Conservation (phyloP, 2,797 vertebrate genomes). For the Pipistrellus pipistrellus region DNA sequence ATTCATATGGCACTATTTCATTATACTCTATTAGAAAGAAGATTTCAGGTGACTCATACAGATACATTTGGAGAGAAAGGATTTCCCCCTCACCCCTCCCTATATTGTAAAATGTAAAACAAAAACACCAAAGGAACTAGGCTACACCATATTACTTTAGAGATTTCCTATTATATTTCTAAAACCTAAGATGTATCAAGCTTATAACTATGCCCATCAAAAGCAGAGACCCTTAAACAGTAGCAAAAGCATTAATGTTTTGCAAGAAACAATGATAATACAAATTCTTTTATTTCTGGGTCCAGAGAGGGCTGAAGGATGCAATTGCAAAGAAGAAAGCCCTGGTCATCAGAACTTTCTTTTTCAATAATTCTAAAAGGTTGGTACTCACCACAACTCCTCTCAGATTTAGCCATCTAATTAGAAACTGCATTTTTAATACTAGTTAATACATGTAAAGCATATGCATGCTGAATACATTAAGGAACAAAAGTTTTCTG, state of each 20-base stretch:
- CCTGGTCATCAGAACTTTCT: slow-evolving; percentile 56
- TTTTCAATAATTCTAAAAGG: slow-evolving; percentile 64
- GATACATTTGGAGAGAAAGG: slow-evolving; percentile 74
- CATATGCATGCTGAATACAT: slow-evolving; percentile 80
- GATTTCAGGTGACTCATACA: slow-evolving; percentile 85
- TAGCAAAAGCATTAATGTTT: slow-evolving; percentile 3
- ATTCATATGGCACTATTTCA: slow-evolving; percentile 85
- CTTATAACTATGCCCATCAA: slow-evolving; percentile 69
- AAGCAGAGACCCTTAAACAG: slow-evolving; percentile 62
- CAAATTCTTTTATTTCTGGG: slow-evolving; percentile 46
- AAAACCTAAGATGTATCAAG: slow-evolving; percentile 77
- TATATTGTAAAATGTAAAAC: slow-evolving; percentile 79
- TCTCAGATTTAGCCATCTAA: slow-evolving; percentile 74
- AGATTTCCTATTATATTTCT: slow-evolving; percentile 78
- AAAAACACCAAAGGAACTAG: slow-evolving; percentile 76
- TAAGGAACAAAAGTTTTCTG: slow-evolving; percentile 85
- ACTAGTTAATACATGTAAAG: slow-evolving; percentile 72
- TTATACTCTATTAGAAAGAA: slow-evolving; percentile 84
- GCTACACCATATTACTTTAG: slow-evolving; percentile 71
- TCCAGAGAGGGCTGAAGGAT: not conserved
- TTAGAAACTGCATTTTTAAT: slow-evolving; percentile 78
- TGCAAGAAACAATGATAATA: not conserved
- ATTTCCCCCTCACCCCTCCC: slow-evolving; percentile 69
- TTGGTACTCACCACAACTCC: slow-evolving; percentile 59
- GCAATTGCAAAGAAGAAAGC: slow-evolving; percentile 43